Evolutionary conservation across 2,113 vertebrate genomes (phyloP), one percentile per base, ranked within the genome.

Genomic region (Procavia capensis): DNA sequence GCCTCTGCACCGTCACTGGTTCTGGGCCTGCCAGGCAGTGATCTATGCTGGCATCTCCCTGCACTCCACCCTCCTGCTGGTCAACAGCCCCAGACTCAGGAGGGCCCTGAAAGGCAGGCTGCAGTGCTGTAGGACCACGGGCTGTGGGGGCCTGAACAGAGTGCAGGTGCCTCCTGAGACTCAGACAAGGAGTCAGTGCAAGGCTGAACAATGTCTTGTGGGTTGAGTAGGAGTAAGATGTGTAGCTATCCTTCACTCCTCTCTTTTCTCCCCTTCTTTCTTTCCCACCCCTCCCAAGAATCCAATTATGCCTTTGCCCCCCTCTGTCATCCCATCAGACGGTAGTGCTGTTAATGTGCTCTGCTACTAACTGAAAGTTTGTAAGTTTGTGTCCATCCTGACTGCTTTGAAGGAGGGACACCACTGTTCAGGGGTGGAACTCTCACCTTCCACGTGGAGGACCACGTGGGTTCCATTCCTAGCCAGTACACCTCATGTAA

Each of bases 11-110:
- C 84, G 72, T 57, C 1, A 22, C 45, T 95, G 90, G 64, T 85
- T n/a, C n/a, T n/a, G n/a, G n/a, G n/a, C n/a, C n/a, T n/a, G n/a
- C n/a, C n/a, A n/a, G n/a, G n/a, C n/a, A 85, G 41, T 91, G 47
- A 39, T 36, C 70, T 97, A 22, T 0, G 34, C 39, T 0, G 85
- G 96, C 54, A 66, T 97, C 85, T 97, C 86, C 4, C 22, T 98
- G 34, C 96, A 96, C 27, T 95, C 97, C 31, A 3, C 97, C 82
- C 50, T 98, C 34, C 75, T 98, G n/a, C 89, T 96, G 19, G 14
- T 79, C 39, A 93, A 95, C 11, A 97, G 76, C 90, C 95, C 97
- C 88, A 97, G 96, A 90, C 87, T 97, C 75, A 98, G 96, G 93
- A 0, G 85, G 61, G 34, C 63, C 63, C 94, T 96, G 61, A 96